A percentile compares a stretch with the other conserved stretches of the same genome.
Conservation (phyloP, 2,888 invertebrate species). For the Elegia similella region DNA sequence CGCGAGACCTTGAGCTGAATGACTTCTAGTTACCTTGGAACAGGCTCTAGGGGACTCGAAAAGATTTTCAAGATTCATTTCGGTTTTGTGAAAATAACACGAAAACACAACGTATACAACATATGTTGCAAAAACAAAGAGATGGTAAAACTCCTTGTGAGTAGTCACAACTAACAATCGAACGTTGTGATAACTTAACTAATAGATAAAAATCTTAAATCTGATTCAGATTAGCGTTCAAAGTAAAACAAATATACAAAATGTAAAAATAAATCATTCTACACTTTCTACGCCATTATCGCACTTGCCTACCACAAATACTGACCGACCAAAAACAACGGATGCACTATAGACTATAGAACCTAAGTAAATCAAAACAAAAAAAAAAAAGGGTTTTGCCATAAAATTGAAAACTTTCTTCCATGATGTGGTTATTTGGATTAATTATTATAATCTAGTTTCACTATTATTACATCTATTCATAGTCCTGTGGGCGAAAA, state of each 20-base stretch:
- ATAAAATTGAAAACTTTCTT: too few species aligned
- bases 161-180: conserved; percentile 38
- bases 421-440: too few species aligned
- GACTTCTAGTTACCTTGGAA: conserved; percentile 57
- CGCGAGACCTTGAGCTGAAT: conserved; percentile 69
- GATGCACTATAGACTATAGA: background rate
- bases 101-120: conserved; percentile 58
- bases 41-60: conserved; percentile 40
- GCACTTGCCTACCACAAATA: conserved; percentile 15
- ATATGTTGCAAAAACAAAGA: conserved; percentile 65
- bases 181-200: conserved; percentile 33
- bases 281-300: conserved; percentile 66
- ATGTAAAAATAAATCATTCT: conserved; percentile 66
- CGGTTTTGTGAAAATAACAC: conserved; percentile 42
- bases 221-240: conserved; percentile 68
- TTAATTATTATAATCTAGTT: too few species aligned
- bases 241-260: conserved; percentile 66
- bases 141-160: conserved; percentile 47
- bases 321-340: background rate
- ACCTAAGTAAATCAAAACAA: too few species aligned
- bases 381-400: too few species aligned
- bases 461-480: too few species aligned
- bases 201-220: conserved; percentile 59
- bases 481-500: too few species aligned
- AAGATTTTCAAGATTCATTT: conserved; percentile 54